Base-by-base conservation (phyloP, 2,888 invertebrate genomes). In the Trichacis sp. region DNA sequence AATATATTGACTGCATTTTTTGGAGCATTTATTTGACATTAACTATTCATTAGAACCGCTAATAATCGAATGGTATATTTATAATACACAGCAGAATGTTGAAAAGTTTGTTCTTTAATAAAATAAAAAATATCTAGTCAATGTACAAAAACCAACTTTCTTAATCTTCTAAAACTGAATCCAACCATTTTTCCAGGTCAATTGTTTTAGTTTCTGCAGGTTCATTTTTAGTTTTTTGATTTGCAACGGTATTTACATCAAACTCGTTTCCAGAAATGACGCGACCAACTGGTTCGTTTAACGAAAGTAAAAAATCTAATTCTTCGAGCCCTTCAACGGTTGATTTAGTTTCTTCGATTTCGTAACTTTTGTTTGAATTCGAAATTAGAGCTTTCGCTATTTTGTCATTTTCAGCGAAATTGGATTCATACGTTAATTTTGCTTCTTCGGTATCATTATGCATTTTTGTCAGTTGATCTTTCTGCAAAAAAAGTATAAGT, bases 161-260 rank as follows among this genome's bases (percentile, higher is more conserved):
- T 12, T 69, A 78, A 64, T 78, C 77, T 43, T 79, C 80, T 49
- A 82, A 69, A 1, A 83, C 72, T 38, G 77, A 74, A 70, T 83
- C 83, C 56, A 83, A 55, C 79, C 81, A 82, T 46, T 79, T 79
- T 49, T 83, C 83, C 24, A 83, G 68, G 52, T 82, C 81, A 40
- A 76, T 73, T 29, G 82, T 70, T 55, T 81, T 80, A 38, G 51
- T 55, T 1, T 57, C 33, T 58, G 54, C 53, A 64, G 14, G 47
- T 33, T 33, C 42, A 15, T 3, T 66, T 62, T 61, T 68, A 5
- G 46, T 6, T 55, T 63, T 73, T 2, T 57, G 24, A 40, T 62
- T 74, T 75, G 69, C 11, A 71, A 68, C 30, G 36, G 30, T 30
- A 19, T 24, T 12, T 38, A 20, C 24, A 9, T 38, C 36, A 36